These are phyloP conservation scores for Osmoderma eremita DNA, from an alignment of 2,888 invertebrate genomes.

Conservation along the genomic window DNA sequence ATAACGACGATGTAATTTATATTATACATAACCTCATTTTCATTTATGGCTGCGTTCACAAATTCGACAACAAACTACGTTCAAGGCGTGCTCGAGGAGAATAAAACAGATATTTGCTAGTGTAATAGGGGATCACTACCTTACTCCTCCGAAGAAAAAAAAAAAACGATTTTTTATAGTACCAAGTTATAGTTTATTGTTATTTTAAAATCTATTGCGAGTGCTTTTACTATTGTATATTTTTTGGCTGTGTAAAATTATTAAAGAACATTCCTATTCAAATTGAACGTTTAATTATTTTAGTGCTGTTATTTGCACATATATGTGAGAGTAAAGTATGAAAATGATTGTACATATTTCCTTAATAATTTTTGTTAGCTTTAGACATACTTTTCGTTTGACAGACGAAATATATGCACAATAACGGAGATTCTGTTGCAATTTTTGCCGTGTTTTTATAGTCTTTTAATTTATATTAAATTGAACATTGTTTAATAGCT, in stretches of 20 bases:
- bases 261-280: conserved; percentile 34
- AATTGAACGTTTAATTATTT: conserved; percentile 11
- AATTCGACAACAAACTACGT: no score
- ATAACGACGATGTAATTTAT: no score
- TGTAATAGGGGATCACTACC: no score
- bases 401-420: conserved; percentile 12
- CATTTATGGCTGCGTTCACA: no score
- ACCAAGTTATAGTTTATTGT: background rate
- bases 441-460: conserved; percentile 7
- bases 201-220: background rate
- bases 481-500: conserved; percentile 27
- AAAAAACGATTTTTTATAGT: background rate
- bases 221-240: background rate
- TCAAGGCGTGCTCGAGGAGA: no score
- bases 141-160: no score
- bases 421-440: conserved; percentile 14
- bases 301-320: conserved; percentile 35
- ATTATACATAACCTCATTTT: no score
- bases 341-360: conserved; percentile 27
- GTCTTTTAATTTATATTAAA: conserved; percentile 32
- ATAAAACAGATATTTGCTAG: no score
- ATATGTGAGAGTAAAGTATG: conserved; percentile 14
- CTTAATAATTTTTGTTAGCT: conserved; percentile 19
- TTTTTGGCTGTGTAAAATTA: conserved; percentile 38
- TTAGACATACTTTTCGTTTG: conserved; percentile 13